phyloP scores from a whole-genome alignment of 2,797 vertebrate species.

The Neosilurus hyrtlii region DNA sequence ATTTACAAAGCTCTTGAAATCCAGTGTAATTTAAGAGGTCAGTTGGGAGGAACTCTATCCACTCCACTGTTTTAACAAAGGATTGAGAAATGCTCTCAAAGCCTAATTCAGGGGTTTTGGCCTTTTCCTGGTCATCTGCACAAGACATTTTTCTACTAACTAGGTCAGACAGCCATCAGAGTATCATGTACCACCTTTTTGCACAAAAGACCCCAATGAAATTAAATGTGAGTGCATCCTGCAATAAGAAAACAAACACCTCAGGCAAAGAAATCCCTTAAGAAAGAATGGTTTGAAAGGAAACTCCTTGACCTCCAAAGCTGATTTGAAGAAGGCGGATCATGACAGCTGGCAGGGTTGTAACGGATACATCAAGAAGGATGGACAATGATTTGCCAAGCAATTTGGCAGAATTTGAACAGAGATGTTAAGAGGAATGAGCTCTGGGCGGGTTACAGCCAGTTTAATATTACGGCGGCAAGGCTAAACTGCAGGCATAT shows the following conservation, averaged over 20 bases:
- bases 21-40: slow-evolving; percentile 55
- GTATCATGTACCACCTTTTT: not conserved
- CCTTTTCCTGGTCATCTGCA: slow-evolving; percentile 54
- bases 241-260: not conserved
- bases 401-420: slow-evolving; percentile 2
- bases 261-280: not conserved
- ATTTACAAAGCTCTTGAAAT: slow-evolving; percentile 49
- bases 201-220: not conserved
- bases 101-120: slow-evolving; percentile 9
- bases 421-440: not conserved
- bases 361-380: not conserved
- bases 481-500: not conserved
- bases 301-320: slow-evolving; percentile 1
- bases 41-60: slow-evolving; percentile 46
- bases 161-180: slow-evolving; percentile 14
- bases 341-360: slow-evolving; percentile 4
- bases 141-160: slow-evolving; percentile 43
- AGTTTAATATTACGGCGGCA: not conserved
- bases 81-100: slow-evolving; percentile 32
- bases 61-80: slow-evolving; percentile 40
- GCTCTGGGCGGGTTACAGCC: not conserved
- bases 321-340: not conserved
- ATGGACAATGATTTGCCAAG: not conserved
- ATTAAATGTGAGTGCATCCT: not conserved
- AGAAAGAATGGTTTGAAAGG: not conserved